Conservation (phyloP, 2,797 vertebrate species). For the Sebastes hubbsi region DNA sequence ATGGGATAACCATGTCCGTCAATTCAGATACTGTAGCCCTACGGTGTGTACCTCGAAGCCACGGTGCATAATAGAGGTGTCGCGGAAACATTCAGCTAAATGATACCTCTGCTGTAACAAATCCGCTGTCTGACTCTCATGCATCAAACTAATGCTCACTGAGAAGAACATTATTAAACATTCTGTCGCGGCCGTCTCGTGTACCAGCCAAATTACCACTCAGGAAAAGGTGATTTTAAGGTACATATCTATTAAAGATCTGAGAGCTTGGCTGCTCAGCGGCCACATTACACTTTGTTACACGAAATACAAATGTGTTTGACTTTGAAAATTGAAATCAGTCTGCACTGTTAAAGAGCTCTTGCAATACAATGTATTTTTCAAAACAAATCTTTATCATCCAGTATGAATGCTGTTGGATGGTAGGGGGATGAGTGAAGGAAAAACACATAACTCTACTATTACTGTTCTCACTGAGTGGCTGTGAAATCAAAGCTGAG, state of each 20-base stretch:
- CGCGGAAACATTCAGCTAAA: conserved; percentile 35
- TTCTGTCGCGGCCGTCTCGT: background rate
- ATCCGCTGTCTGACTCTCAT: conserved; percentile 42
- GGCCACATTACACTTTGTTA: conserved; percentile 6
- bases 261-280: background rate
- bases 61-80: conserved; percentile 37
- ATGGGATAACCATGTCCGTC: conserved; percentile 28
- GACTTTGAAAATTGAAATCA: conserved; percentile 23
- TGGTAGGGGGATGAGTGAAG: background rate
- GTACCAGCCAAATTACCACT: conserved; percentile 40
- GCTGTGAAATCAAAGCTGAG: background rate
- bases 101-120: conserved; percentile 44
- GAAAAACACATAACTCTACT: background rate
- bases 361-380: background rate
- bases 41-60: background rate
- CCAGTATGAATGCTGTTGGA: background rate
- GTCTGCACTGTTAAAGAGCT: background rate
- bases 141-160: conserved; percentile 45
- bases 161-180: conserved; percentile 48
- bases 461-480: background rate
- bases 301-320: conserved; percentile 20
- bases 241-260: conserved; percentile 15
- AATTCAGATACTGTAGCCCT: background rate
- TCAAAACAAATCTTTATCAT: background rate
- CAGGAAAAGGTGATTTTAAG: conserved; percentile 27